Conservation (phyloP, 92 coral and sea anemone species). For the Epizoanthus ramosus region DNA sequence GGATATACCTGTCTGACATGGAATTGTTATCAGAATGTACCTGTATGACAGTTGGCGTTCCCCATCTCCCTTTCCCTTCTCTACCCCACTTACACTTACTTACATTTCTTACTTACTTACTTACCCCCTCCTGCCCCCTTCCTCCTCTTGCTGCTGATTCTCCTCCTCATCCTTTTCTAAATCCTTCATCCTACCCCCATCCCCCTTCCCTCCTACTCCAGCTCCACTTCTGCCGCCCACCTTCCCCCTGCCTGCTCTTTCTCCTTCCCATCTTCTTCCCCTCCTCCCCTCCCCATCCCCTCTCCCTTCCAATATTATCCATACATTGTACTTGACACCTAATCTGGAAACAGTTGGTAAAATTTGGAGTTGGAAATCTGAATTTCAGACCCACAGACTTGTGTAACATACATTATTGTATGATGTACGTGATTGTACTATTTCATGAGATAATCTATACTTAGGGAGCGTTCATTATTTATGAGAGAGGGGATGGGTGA, state of each 20-base stretch:
- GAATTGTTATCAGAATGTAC: too few relatives aligned
- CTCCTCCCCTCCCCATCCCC: not conserved
- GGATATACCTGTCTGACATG: too few relatives aligned
- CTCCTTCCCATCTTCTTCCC: not conserved
- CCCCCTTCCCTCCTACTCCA: not conserved
- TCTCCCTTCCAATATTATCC: not conserved
- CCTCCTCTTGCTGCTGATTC: not conserved
- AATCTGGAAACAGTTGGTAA: not conserved
- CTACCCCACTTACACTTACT: not conserved
- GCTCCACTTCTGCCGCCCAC: not conserved
- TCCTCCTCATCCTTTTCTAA: not conserved
- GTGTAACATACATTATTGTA: too few relatives aligned
- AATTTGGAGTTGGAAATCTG: not conserved
- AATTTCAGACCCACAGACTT: too few relatives aligned
- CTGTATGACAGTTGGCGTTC: too few relatives aligned
- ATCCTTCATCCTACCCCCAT: not conserved
- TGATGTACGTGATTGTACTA: too few relatives aligned
- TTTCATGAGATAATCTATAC: too few relatives aligned
- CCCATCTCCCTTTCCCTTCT: not conserved
- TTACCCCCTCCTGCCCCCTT: not conserved
- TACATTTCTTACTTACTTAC: not conserved
- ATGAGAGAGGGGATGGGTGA: too few relatives aligned
- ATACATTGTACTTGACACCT: too few relatives aligned
- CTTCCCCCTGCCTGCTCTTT: not conserved
- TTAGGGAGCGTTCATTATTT: too few relatives aligned